phyloP scores from a whole-genome alignment of 2,113 vertebrate species.

The Hystrix cristata region DNA sequence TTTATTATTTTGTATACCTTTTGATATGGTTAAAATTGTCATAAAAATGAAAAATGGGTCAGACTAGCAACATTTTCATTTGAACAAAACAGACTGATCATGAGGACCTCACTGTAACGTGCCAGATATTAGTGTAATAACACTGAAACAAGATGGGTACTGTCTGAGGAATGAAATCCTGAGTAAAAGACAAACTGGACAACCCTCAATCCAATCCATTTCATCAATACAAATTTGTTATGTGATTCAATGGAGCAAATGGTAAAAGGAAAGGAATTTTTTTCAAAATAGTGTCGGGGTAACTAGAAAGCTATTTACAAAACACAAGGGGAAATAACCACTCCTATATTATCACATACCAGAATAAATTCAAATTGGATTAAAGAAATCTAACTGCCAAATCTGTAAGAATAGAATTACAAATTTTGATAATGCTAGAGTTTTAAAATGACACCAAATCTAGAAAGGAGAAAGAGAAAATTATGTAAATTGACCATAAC shows the following conservation, averaged over 20 bases:
- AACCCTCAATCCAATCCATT: background rate
- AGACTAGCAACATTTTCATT: background rate
- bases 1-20: background rate
- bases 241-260: background rate
- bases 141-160: background rate
- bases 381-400: background rate
- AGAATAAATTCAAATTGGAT: constrained; percentile 36
- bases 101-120: background rate
- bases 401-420: background rate
- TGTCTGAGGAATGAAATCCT: background rate
- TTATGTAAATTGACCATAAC: background rate
- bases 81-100: background rate
- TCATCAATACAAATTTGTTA: background rate
- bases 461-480: constrained; percentile 18
- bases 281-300: background rate
- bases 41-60: background rate
- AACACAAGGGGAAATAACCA: background rate
- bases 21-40: background rate
- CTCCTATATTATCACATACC: background rate
- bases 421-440: background rate
- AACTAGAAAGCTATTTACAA: background rate
- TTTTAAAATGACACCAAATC: background rate
- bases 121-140: background rate
- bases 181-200: background rate
- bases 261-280: background rate